Percentiles rank a stretch among this genome's conserved stretches.
Evolutionary conservation across 2,113 vertebrate genomes (phyloP).

Genomic region (Forbesichthys papilliferus): DNA sequence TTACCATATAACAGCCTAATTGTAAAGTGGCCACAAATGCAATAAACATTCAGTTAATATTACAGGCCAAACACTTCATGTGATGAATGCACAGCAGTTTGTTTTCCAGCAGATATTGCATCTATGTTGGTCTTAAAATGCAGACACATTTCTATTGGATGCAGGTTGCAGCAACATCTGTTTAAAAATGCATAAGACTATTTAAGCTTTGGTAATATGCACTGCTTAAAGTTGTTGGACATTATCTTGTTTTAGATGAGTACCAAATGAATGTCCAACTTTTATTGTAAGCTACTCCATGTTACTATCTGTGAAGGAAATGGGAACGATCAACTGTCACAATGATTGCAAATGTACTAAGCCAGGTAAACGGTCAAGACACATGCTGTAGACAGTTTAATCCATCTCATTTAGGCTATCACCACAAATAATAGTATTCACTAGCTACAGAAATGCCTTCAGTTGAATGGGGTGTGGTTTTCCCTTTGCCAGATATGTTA

Average conservation of each 20-base stretch:
- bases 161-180: constrained; percentile 65
- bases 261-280: constrained; percentile 41
- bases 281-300: constrained; percentile 15
- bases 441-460: constrained; percentile 60
- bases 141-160: constrained; percentile 37
- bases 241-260: constrained; percentile 48
- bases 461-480: constrained; percentile 54
- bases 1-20: constrained; percentile 72
- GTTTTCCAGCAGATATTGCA: constrained; percentile 77
- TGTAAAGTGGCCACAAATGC: constrained; percentile 36
- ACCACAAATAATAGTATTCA: constrained; percentile 50
- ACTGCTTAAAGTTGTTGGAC: constrained; percentile 56
- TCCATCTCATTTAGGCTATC: constrained; percentile 27
- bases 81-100: constrained; percentile 78
- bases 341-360: constrained; percentile 42
- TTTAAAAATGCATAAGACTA: constrained; percentile 84
- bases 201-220: constrained; percentile 84
- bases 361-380: constrained; percentile 41
- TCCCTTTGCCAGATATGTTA: constrained; percentile 50
- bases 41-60: constrained; percentile 50
- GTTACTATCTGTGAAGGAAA: constrained; percentile 17
- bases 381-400: constrained; percentile 49
- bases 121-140: constrained; percentile 29
- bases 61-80: constrained; percentile 70
- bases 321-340: constrained; percentile 31